Base-by-base conservation (phyloP, 1,140 invertebrate species). In the Lucilia cuprina region DNA sequence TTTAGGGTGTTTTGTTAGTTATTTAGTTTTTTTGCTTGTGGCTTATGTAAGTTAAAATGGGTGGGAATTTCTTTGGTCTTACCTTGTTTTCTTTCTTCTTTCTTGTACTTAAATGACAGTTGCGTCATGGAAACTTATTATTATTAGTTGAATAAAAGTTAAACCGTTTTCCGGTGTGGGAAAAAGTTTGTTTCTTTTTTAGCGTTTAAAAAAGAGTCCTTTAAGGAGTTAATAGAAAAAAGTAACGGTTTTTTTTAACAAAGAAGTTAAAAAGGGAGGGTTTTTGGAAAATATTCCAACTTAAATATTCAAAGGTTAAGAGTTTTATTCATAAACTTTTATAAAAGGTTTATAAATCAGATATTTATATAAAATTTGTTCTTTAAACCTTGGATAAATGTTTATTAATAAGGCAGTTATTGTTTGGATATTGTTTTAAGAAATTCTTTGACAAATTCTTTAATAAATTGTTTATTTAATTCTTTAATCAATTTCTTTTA, bases 31-130 rank as follows among this genome's bases (percentile, higher is more conserved):
- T 77, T 77, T 77, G 13, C 12, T 19, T 83, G 50, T 70, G 82
- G 65, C 82, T 70, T 74, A 70, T 80, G 34, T 65, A 74, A 83
- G 82, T 83, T 83, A 83, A 74, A 83, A 83, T 83, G 82, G 82
- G 82, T 83, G 82, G 82, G 82, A 83, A 83, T 74, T 70, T 35
- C 82, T 13, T 25, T 83, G 65, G 65, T 55, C 34, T 74, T 65
- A 65, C 49, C 41, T 83, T 80, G 5, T 49, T 13, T 80, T 35
- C 12, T 2, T 5, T 75, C 3, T 30, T 30, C 1, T 30, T 35
- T 49, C n/a, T n/a, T n/a, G n/a, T n/a, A 55, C 50, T 34, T 5
- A 77, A 77, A 17, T 17, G 34, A n/a, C 75, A 47, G 41, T 78
- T 78, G 34, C 34, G 75, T 80, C 41, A 80, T 49, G 49, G 77